Conservation (phyloP, 1,140 invertebrate genomes). For the silkworm (Bombyx mori) region ASM3026992v2 NC_085119.1:7861001-7861500, state of each 20-base stretch:
- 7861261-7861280: neutral
- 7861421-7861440: conserved; percentile 63
- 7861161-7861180: conserved; percentile 10
- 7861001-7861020: conserved; percentile 35
- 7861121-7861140: conserved; percentile 27
- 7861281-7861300: conserved; percentile 33
- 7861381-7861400: conserved; percentile 69
- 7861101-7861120: conserved; percentile 21
- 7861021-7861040: conserved; percentile 45
- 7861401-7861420: conserved; percentile 69
- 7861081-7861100: conserved; percentile 41
- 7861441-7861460: conserved; percentile 38
- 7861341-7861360: conserved; percentile 61
- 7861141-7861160: conserved; percentile 21
- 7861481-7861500: conserved; percentile 25
- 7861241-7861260: no score
- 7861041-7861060: conserved; percentile 65
- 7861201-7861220: neutral
- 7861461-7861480: conserved; percentile 26
- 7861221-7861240: neutral
- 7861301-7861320: conserved; percentile 69
- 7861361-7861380: conserved; percentile 63
- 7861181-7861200: conserved; percentile 4
- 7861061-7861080: conserved; percentile 49
- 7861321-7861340: conserved; percentile 43